Percentiles rank a stretch among this genome's conserved stretches.
Evolutionary conservation across 2,888 invertebrate genomes (phyloP).

Genomic region (Nebria salina): DNA sequence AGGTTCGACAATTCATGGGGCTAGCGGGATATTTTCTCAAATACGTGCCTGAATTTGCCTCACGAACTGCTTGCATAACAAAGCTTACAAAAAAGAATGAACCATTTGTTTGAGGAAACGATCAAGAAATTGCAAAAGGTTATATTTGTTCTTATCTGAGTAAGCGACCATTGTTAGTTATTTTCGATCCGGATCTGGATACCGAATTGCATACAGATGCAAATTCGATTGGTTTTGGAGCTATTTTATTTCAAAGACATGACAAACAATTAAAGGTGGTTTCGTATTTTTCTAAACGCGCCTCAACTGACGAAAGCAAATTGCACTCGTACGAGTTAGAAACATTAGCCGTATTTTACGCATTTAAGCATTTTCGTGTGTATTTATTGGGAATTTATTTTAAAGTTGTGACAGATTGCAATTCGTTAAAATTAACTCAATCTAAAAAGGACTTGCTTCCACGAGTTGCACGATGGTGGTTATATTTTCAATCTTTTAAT

Average conservation of each 20-base stretch:
- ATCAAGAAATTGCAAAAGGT: not conserved
- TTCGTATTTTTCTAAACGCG: too few relatives aligned
- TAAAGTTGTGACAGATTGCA: not conserved
- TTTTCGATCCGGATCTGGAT: conserved; percentile 50
- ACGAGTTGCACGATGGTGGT: not conserved
- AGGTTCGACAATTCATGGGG: not conserved
- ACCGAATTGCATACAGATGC: conserved; percentile 43
- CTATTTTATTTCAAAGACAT: too few relatives aligned
- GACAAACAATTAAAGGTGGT: too few relatives aligned
- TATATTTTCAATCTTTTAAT: not conserved
- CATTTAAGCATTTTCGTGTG: not conserved
- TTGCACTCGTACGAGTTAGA: too few relatives aligned
- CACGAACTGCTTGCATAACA: not conserved
- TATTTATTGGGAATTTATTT: not conserved
- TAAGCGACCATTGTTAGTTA: conserved; percentile 48
- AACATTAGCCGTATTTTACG: too few relatives aligned
- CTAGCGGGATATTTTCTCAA: not conserved
- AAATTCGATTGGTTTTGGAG: too few relatives aligned
- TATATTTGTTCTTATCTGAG: not conserved
- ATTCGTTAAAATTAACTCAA: not conserved
- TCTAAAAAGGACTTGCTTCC: not conserved
- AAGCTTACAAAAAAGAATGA: not conserved
- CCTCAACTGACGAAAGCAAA: too few relatives aligned
- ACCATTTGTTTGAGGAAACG: not conserved
- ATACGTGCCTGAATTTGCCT: not conserved